phyloP scores from a whole-genome alignment of 2,797 vertebrate genomes.

The Diglossa cyanea region DNA sequence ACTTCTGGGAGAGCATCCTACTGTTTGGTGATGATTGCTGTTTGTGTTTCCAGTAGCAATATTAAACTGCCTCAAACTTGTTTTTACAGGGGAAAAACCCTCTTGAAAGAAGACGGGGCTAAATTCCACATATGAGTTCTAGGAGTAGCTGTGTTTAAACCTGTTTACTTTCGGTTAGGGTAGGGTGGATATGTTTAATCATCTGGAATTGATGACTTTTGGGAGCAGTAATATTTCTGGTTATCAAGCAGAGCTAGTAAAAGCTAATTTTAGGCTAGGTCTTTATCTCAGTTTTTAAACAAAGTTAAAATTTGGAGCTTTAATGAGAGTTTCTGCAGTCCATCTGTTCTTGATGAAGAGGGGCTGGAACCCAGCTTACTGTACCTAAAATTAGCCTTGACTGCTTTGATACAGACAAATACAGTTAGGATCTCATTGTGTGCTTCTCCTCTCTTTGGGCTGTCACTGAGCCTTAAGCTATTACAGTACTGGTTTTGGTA shows the following conservation, averaged over 20 bases:
- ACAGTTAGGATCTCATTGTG: not conserved
- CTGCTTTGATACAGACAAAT: accelerated
- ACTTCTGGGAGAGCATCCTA: not conserved
- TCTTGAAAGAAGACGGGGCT: slow-evolving; percentile 1
- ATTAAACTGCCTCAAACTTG: slow-evolving; percentile 23
- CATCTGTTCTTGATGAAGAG: not conserved
- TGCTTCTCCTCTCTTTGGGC: not conserved
- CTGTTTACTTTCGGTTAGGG: accelerated
- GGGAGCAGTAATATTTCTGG: not conserved
- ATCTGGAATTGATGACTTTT: not conserved
- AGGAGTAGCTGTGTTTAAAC: not conserved
- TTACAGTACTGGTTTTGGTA: accelerated
- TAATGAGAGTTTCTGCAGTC: not conserved
- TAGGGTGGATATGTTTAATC: not conserved
- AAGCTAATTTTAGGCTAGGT: not conserved
- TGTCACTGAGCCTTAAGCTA: not conserved
- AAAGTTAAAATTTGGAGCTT: not conserved
- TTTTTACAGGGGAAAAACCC: slow-evolving; percentile 11
- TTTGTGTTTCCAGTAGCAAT: not conserved
- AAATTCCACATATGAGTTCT: not conserved
- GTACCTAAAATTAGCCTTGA: not conserved
- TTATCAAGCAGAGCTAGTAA: not conserved
- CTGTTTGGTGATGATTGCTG: not conserved
- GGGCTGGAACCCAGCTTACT: not conserved
- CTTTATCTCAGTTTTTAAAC: not conserved